These are phyloP conservation scores for Protonemura montana DNA, from an alignment of 2,888 invertebrate genomes.

Conservation along the genomic window DNA sequence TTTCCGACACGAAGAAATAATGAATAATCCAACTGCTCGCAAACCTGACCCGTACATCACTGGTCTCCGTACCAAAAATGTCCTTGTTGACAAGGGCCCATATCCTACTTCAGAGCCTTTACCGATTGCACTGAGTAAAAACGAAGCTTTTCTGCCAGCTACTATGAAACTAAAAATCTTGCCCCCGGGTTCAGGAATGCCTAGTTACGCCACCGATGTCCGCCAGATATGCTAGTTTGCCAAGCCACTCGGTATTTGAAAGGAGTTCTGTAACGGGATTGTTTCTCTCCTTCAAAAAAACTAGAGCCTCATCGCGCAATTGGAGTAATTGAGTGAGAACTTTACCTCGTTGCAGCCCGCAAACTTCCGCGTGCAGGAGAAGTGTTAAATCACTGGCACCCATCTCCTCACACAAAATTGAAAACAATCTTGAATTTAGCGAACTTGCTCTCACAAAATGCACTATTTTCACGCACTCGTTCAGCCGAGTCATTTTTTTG, in stretches of 20 bases:
- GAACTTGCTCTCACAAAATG: constrained; percentile 49
- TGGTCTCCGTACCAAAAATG: too few relatives aligned
- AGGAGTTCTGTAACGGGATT: background rate
- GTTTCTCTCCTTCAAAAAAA: constrained; percentile 45
- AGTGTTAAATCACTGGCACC: constrained; percentile 46
- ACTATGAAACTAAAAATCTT: too few relatives aligned
- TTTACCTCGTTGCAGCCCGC: constrained; percentile 47
- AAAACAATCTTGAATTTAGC: constrained; percentile 51
- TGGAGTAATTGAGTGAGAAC: constrained; percentile 44
- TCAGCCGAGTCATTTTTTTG: constrained; percentile 50
- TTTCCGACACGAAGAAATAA: too few relatives aligned
- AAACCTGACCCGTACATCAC: too few relatives aligned
- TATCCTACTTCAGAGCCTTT: too few relatives aligned
- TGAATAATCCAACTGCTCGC: too few relatives aligned
- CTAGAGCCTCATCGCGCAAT: constrained; percentile 44
- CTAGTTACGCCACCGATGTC: too few relatives aligned
- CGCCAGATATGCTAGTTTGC: constrained; percentile 14
- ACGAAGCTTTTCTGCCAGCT: too few relatives aligned
- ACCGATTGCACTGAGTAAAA: too few relatives aligned
- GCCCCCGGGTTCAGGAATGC: too few relatives aligned
- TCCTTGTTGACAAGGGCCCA: too few relatives aligned
- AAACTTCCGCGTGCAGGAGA: constrained; percentile 47
- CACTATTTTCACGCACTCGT: constrained; percentile 45
- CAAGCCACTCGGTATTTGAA: constrained; percentile 7
- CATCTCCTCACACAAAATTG: constrained; percentile 52